Conservation (phyloP, 2,888 invertebrate genomes). For the Autographa gamma region DNA sequence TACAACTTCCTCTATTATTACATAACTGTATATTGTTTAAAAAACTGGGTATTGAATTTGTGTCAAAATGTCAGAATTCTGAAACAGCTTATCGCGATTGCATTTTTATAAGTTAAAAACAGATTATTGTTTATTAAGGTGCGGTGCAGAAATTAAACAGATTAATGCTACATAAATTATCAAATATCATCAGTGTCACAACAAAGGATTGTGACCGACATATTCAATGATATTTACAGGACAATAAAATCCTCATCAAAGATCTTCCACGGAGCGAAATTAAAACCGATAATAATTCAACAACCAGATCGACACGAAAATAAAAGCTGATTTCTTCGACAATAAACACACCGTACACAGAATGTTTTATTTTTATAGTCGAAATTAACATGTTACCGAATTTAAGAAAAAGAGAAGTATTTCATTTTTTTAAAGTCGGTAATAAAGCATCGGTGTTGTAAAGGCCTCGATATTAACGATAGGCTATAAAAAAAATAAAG, state of each 20-base stretch:
- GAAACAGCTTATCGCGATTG: too few species aligned
- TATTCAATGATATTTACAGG: too few species aligned
- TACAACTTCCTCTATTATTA: too few species aligned
- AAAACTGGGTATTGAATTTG: too few species aligned
- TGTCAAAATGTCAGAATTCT: too few species aligned
- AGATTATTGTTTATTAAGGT: too few species aligned
- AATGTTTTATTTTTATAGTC: constrained; percentile 80
- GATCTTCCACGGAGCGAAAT: neutral
- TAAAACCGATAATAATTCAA: constrained; percentile 6
- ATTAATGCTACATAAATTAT: too few species aligned
- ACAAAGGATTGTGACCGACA: too few species aligned
- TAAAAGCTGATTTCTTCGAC: constrained; percentile 48
- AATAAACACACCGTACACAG: constrained; percentile 53
- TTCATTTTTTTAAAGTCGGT: constrained; percentile 72
- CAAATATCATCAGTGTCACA: too few species aligned
- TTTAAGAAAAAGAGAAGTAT: constrained; percentile 66
- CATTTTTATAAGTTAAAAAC: too few species aligned
- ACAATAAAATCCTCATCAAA: neutral
- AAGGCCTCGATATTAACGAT: constrained; percentile 86
- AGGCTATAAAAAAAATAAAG: constrained; percentile 84
- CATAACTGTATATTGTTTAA: too few species aligned
- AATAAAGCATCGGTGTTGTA: constrained; percentile 83
- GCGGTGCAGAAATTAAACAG: too few species aligned
- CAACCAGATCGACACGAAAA: constrained; percentile 34
- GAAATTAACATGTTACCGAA: constrained; percentile 84